phyloP scores from a whole-genome alignment of 2,113 vertebrate species.

The Mormyrus iriodes region DNA sequence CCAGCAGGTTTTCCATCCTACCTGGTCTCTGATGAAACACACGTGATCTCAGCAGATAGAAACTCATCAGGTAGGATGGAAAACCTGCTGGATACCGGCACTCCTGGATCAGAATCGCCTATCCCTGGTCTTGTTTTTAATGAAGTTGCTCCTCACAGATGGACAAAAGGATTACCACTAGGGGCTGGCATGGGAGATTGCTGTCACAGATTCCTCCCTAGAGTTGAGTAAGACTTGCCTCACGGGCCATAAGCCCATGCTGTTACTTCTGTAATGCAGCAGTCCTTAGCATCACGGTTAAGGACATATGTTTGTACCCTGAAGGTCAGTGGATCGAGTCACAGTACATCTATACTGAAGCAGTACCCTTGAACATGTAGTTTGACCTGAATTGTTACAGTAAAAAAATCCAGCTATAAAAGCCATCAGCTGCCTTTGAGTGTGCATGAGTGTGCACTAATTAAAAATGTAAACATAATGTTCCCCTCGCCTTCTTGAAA shows the following conservation, averaged over 20 bases:
- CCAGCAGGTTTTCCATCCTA: not conserved
- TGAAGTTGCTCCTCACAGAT: too few species aligned
- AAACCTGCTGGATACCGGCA: not conserved
- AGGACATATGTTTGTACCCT: not conserved
- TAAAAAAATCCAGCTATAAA: not conserved
- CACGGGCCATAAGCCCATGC: not conserved
- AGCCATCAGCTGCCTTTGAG: not conserved
- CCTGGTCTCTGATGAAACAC: not conserved
- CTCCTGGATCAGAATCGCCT: not conserved
- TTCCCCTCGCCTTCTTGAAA: not conserved
- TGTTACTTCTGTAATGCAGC: not conserved
- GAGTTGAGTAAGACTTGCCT: not conserved
- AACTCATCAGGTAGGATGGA: not conserved
- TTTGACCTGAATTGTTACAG: not conserved
- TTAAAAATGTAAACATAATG: slow-evolving; percentile 10
- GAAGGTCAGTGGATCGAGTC: not conserved
- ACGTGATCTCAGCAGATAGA: not conserved
- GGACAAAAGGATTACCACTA: not conserved
- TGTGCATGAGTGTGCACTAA: slow-evolving; percentile 1
- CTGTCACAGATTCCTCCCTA: not conserved
- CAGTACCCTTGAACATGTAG: not conserved
- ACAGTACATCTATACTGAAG: not conserved
- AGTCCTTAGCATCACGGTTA: not conserved
- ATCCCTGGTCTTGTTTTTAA: not conserved
- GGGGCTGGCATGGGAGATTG: not conserved